These are phyloP conservation scores for Picus viridis DNA, from an alignment of 2,797 vertebrate species.

Conservation along the genomic window DNA sequence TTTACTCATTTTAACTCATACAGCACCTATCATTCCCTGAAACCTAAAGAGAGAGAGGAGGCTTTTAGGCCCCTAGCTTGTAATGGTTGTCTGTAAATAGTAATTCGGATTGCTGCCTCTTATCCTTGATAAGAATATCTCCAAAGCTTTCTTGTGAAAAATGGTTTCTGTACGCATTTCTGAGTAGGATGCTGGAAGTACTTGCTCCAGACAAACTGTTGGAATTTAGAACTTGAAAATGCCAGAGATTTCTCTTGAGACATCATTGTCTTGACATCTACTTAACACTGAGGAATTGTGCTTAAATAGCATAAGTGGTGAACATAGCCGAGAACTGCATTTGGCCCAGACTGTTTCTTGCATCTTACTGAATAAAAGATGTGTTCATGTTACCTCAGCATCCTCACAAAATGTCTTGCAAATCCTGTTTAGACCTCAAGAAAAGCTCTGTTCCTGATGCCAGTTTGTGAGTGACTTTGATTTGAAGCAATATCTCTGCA, in stretches of 20 bases:
- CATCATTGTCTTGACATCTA: neutral
- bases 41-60: neutral
- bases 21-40: neutral
- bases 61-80: neutral
- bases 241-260: neutral
- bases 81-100: neutral
- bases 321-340: neutral
- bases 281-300: neutral
- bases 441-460: neutral
- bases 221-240: neutral
- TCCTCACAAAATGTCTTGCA: neutral
- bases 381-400: neutral
- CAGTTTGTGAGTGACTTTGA: neutral
- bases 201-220: neutral
- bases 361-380: neutral
- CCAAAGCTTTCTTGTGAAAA: neutral
- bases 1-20: neutral
- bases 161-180: neutral
- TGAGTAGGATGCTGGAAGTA: neutral
- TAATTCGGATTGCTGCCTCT: neutral
- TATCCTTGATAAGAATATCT: neutral
- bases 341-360: neutral
- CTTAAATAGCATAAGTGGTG: neutral
- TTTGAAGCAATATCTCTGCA: neutral
- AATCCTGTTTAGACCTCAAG: neutral